Conservation (phyloP, 2,888 invertebrate genomes). For the Lysandra coridon region DNA sequence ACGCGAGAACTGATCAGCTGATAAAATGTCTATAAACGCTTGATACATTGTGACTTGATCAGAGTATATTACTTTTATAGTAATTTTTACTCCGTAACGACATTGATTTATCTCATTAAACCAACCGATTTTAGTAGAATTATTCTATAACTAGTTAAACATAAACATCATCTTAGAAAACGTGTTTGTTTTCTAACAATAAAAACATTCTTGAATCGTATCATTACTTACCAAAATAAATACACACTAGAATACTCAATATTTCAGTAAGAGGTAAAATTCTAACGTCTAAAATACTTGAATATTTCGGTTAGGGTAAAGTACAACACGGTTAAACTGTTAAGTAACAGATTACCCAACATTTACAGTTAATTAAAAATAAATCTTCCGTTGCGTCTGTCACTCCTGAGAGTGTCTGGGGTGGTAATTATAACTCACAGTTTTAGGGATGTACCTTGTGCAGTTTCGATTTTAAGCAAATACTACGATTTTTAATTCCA, state of each 20-base stretch:
- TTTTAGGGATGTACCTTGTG: not conserved
- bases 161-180: not conserved
- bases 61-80: not conserved
- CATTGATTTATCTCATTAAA: not conserved
- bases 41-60: not conserved
- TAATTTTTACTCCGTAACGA: not conserved
- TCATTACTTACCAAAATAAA: not conserved
- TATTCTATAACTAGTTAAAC: no score
- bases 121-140: not conserved
- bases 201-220: not conserved
- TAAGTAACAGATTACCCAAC: slow-evolving; percentile 6
- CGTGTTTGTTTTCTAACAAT: not conserved
- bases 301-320: not conserved
- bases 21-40: not conserved
- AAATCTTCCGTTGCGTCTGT: slow-evolving; percentile 14
- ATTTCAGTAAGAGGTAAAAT: not conserved
- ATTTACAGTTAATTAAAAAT: slow-evolving; percentile 21
- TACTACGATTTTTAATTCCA: not conserved
- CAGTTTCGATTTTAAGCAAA: not conserved
- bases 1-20: slow-evolving; percentile 16
- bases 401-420: not conserved
- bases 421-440: slow-evolving; percentile 14
- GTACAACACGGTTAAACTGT: slow-evolving; percentile 11
- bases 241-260: not conserved
- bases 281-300: not conserved